Evolutionary conservation across 2,888 invertebrate species (phyloP), one percentile per base, ranked within the genome.

Genomic region (Leptinotarsa haldemani): DNA sequence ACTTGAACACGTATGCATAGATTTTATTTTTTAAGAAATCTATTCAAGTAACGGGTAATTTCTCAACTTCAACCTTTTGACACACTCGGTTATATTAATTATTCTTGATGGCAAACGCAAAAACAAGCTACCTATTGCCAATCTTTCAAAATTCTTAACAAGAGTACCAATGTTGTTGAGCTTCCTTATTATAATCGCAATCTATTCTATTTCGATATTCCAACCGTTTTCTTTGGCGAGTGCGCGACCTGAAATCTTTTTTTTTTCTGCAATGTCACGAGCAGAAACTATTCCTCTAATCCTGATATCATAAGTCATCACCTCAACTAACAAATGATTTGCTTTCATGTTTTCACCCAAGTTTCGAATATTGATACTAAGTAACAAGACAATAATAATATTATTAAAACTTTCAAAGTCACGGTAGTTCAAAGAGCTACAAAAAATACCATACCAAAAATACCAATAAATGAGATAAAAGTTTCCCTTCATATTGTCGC

Each of bases 281-380:
- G 3, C 16, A 4, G 65, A 65, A 63, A 65, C 56, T 15, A 65
- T 56, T 1, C 48, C 70, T 13, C 70, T 63, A 15, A 70, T 70
- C 30, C 56, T 65, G 2, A 70, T 1, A n/a, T 58, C 65, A 56
- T 65, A 65, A 7, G 18, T 56, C 5, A 70, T 53, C 65, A 65
- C 70, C n/a, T 65, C 53, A 1, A 40, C 65, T 22, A 70, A 4
- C 15, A 65, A 65, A 65, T 70, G 70, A 47, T 70, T 70, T 13
- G 65, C 30, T 56, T 70, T 68, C 68, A 56, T 68, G 3, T 40
- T 18, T 46, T 56, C 46, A 4, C n/a, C 68, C 53, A 68, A 46
- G 46, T 65, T 48, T 30, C 30, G 30, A 30, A 30, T 30, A 30
- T 30, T 9, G 7, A 30, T 1, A 30, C 30, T 30, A 30, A 30